Evolutionary conservation across 2,888 invertebrate species (phyloP).

Genomic region (Conistra vaccinii): DNA sequence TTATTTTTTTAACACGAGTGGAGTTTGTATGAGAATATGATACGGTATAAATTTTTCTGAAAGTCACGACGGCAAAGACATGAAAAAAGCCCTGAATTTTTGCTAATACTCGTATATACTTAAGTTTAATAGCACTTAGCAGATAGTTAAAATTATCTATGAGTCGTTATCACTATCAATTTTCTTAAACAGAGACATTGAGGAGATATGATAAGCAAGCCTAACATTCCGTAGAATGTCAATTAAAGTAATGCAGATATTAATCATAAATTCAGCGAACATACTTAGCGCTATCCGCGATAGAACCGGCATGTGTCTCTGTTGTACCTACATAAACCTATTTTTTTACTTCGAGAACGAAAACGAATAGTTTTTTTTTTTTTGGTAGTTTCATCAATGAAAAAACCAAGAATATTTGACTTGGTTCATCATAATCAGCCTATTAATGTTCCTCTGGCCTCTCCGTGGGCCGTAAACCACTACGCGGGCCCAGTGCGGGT

Average conservation of each 20-base stretch:
- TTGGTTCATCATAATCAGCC: too few relatives aligned
- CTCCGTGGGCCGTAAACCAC: too few relatives aligned
- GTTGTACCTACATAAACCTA: background rate
- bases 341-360: background rate
- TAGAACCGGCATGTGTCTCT: background rate
- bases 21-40: background rate
- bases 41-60: background rate
- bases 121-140: conserved; percentile 5
- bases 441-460: too few relatives aligned
- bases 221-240: background rate
- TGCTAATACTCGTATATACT: background rate
- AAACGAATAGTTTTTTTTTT: background rate
- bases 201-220: conserved; percentile 22
- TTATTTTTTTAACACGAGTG: too few relatives aligned
- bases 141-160: conserved; percentile 9
- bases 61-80: too few relatives aligned
- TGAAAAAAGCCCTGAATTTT: background rate
- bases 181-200: background rate
- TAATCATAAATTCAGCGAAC: conserved; percentile 11
- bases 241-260: conserved; percentile 23
- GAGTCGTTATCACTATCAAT: conserved; percentile 4
- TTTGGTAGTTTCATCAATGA: too few relatives aligned
- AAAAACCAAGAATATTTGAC: background rate
- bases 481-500: too few relatives aligned
- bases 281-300: background rate